These are phyloP conservation scores for Sebastiscus albofasciatus DNA, from an alignment of 2,797 vertebrate genomes.

Conservation along the genomic window DNA sequence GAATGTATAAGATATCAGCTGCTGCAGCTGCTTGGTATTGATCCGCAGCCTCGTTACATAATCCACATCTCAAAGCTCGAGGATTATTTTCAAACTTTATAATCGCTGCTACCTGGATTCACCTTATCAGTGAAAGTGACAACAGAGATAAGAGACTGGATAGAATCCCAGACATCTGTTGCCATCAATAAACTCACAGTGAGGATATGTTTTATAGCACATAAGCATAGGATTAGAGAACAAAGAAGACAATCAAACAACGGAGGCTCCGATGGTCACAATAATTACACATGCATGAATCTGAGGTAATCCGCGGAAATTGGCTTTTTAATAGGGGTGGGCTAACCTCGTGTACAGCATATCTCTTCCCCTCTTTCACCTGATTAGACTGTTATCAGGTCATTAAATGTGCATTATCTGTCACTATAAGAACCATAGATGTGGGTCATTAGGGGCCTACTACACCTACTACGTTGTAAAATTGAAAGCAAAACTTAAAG, in stretches of 20 bases:
- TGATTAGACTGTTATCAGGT: background rate
- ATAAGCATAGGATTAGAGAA: conserved; percentile 14
- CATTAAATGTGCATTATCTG: background rate
- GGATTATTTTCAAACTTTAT: background rate
- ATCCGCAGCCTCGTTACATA: background rate
- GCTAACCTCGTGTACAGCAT: conserved; percentile 4
- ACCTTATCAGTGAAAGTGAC: background rate
- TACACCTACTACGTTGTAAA: no score
- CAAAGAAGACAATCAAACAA: conserved; percentile 23
- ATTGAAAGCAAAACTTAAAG: no score
- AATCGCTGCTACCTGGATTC: background rate
- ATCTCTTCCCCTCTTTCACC: background rate
- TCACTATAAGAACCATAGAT: background rate
- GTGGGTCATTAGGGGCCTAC: background rate
- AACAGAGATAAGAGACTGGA: background rate
- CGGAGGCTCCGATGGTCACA: background rate
- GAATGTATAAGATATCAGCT: conserved; percentile 24
- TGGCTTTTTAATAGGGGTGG: conserved; percentile 34
- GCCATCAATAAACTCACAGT: background rate
- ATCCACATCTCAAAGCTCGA: background rate
- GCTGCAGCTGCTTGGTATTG: conserved; percentile 8
- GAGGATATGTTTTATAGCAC: background rate
- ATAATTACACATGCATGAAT: conserved; percentile 11
- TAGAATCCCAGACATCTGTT: background rate
- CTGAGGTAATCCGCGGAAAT: conserved; percentile 6